A percentile compares a stretch with the other conserved stretches of the same genome.
These are phyloP conservation scores for Catalaphyllia jardinei DNA, from an alignment of 64 coral and sea anemone genomes.

Conservation along the genomic window DNA sequence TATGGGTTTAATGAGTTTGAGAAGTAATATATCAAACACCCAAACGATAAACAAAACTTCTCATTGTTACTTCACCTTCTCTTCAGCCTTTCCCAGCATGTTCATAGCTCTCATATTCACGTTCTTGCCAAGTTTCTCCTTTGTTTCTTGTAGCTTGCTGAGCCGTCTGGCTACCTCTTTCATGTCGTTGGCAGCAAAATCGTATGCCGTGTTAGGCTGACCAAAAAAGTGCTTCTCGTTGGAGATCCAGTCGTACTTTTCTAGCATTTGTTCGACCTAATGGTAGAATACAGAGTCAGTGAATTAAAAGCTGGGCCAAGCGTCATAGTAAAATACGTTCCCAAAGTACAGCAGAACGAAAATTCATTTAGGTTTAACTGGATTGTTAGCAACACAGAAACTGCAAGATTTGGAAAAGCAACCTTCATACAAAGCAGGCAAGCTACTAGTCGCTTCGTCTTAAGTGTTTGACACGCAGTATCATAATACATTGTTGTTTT, in stretches of 20 bases:
- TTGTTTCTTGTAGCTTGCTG: constrained; percentile 84
- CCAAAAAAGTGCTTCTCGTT: constrained; percentile 95
- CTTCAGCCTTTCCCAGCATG: constrained; percentile 97
- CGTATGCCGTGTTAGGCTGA: constrained; percentile 90
- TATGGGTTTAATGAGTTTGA: too few species aligned
- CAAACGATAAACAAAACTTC: neutral
- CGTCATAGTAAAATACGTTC: too few species aligned
- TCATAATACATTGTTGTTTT: too few species aligned
- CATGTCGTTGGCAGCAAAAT: constrained; percentile 94
- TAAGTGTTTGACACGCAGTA: too few species aligned
- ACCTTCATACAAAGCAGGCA: too few species aligned
- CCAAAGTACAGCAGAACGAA: too few species aligned
- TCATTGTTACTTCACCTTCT: constrained; percentile 69
- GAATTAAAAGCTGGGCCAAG: too few species aligned
- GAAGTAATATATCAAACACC: too few species aligned
- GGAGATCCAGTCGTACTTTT: constrained; percentile 92
- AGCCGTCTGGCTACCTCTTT: constrained; percentile 80
- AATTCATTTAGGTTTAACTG: too few species aligned
- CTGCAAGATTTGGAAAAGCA: too few species aligned
- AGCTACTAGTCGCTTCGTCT: too few species aligned
- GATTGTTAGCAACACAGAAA: too few species aligned
- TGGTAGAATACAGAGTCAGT: neutral
- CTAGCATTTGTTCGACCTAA: constrained; percentile 91
- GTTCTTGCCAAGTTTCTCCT: constrained; percentile 94
- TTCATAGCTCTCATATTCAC: constrained; percentile 99